Evolutionary conservation across 1,140 invertebrate species (phyloP), one percentile per base, ranked within the genome.

Genomic region (Onthophagus taurus): DNA sequence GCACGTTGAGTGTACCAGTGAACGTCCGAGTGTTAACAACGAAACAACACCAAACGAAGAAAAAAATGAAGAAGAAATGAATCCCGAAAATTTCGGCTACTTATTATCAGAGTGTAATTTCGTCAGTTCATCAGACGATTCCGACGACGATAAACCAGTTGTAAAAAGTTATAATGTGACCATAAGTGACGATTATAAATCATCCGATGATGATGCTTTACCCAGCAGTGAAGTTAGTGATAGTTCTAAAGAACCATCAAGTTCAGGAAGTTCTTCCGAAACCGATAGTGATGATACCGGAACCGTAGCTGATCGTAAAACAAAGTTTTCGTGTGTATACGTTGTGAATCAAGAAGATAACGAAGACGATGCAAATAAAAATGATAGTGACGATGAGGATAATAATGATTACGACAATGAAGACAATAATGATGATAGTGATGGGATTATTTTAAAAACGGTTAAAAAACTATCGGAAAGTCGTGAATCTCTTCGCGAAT

Each of bases 281-380:
- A 77, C 76, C 23, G 77, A 77, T 49, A 79, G 74, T 18, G 76
- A 80, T 35, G 59, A 59, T 41, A 59, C 55, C n/a, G 59, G 59
- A 16, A 60, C 59, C 1, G 72, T 77, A 2, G 76, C 77, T 4
- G 77, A 77, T 13, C 69, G 70, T n/a, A 76, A 78, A 9, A 69
- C 77, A 0, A 75, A 78, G 9, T 85, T 84, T 55, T 83, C 81
- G 0, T 71, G 78, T 12, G 80, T 85, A 0, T 83, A 84, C 52
- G 74, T 84, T 0, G 80, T 85, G 1, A 85, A 85, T 53, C 75
- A 76, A 4, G 73, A 75, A 31, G 74, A 75, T 19, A n/a, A 71
- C 78, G 0, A 80, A 75, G 6, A 80, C 79, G 4, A n/a, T n/a
- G n/a, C n/a, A n/a, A n/a, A n/a, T n/a, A n/a, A n/a, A n/a, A n/a